phyloP scores from a whole-genome alignment of 2,888 invertebrate species.

The Psylliodes chrysocephalus region DNA sequence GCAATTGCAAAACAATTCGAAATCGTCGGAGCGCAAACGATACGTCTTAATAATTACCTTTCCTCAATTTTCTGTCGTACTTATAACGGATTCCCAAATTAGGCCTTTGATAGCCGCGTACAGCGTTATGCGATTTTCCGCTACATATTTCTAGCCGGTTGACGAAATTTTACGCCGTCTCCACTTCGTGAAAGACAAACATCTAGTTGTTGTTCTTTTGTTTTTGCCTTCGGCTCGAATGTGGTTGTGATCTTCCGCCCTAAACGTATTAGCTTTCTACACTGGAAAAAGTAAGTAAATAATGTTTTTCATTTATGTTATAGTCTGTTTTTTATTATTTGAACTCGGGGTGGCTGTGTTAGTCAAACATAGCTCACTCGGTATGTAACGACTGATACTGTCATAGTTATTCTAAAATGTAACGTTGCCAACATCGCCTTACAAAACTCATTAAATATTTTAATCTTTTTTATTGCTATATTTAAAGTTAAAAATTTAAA shows the following conservation, averaged over 20 bases:
- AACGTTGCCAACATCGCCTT: too few relatives aligned
- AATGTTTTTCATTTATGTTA: too few relatives aligned
- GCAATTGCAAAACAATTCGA: too few relatives aligned
- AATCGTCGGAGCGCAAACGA: background rate
- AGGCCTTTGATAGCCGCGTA: constrained; percentile 31
- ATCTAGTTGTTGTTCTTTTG: constrained; percentile 12
- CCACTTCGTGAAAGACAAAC: constrained; percentile 17
- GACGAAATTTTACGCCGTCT: constrained; percentile 40
- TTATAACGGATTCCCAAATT: constrained; percentile 35
- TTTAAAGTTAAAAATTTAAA: too few relatives aligned
- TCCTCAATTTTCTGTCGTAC: background rate
- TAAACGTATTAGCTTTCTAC: background rate
- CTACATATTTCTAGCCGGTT: constrained; percentile 38
- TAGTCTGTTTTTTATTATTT: too few relatives aligned
- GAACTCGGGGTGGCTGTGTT: too few relatives aligned
- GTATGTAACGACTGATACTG: too few relatives aligned
- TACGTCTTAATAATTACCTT: background rate
- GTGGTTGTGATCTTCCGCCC: background rate
- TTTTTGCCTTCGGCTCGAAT: constrained; percentile 1
- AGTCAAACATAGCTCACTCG: too few relatives aligned
- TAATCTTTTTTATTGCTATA: too few relatives aligned
- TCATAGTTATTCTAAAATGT: too few relatives aligned
- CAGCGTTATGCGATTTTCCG: constrained; percentile 46
- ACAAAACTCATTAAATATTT: too few relatives aligned
- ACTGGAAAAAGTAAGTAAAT: background rate